Conservation (phyloP, 2,888 invertebrate species). For the Microctonus aethiopoides region DNA sequence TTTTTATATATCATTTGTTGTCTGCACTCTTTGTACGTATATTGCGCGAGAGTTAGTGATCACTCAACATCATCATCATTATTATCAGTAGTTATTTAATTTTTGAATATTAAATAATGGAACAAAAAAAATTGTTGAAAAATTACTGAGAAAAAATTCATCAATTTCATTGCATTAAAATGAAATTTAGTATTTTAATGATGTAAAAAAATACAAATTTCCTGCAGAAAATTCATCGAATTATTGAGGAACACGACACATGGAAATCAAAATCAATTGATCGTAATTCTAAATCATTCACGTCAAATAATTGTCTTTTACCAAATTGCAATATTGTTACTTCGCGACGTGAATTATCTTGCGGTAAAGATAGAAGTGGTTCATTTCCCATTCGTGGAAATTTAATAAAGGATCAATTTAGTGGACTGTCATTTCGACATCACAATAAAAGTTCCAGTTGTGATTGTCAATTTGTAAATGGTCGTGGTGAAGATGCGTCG, state of each 20-base stretch:
- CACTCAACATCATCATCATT: not conserved
- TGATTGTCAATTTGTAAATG: conserved; percentile 33
- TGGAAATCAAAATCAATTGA: not conserved
- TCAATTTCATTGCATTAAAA: not conserved
- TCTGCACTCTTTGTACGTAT: not conserved
- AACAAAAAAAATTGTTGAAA: not conserved
- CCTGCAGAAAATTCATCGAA: conserved; percentile 29
- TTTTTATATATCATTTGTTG: not conserved
- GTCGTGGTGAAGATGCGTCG: conserved; percentile 13
- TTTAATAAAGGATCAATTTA: conserved; percentile 22
- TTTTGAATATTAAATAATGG: not conserved
- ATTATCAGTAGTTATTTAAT: not conserved
- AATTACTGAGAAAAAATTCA: too few species aligned
- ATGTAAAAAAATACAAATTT: not conserved
- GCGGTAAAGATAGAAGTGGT: conserved; percentile 43
- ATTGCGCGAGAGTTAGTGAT: conserved; percentile 26
- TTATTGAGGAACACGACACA: conserved; percentile 11
- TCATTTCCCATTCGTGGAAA: conserved; percentile 50
- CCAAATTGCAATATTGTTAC: conserved; percentile 55
- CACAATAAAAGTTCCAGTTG: conserved; percentile 27
- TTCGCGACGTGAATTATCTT: conserved; percentile 54
- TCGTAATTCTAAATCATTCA: not conserved
- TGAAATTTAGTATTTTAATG: not conserved
- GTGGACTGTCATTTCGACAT: not conserved
- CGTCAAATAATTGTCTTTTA: conserved; percentile 5